phyloP scores from a whole-genome alignment of 2,797 vertebrate species.

The Pelodytes ibericus region DNA sequence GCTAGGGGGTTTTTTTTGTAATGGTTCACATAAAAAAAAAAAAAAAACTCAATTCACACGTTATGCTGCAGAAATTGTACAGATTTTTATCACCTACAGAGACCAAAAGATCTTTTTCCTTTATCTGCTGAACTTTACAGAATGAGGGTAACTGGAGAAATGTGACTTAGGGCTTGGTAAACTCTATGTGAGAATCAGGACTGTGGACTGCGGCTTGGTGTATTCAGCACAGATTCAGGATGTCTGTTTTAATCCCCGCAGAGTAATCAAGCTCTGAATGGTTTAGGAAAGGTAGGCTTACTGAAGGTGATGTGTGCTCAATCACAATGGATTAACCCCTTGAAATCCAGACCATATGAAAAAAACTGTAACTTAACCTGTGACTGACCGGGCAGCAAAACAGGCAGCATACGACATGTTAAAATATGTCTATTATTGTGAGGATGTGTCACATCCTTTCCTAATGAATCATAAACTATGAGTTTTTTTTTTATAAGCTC shows the following conservation, averaged over 20 bases:
- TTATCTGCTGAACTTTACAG: conserved; percentile 22
- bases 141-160: conserved; percentile 6
- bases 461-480: no score
- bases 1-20: no score
- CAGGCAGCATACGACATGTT: no score
- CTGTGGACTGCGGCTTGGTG: not conserved
- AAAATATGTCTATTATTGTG: no score
- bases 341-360: no score
- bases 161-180: conserved; percentile 37
- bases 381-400: no score
- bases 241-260: conserved; percentile 17
- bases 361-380: no score
- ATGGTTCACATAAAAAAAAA: not conserved
- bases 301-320: not conserved
- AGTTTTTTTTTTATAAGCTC: no score
- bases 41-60: conserved; percentile 3
- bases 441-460: no score
- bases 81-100: conserved; percentile 12
- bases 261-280: conserved; percentile 24
- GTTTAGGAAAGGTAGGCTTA: not conserved
- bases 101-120: conserved; percentile 15
- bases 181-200: conserved; percentile 17
- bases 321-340: not conserved
- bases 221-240: conserved; percentile 3
- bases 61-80: not conserved